phyloP scores from a whole-genome alignment of 2,888 invertebrate species.

The Cacoxenus indagator region DNA sequence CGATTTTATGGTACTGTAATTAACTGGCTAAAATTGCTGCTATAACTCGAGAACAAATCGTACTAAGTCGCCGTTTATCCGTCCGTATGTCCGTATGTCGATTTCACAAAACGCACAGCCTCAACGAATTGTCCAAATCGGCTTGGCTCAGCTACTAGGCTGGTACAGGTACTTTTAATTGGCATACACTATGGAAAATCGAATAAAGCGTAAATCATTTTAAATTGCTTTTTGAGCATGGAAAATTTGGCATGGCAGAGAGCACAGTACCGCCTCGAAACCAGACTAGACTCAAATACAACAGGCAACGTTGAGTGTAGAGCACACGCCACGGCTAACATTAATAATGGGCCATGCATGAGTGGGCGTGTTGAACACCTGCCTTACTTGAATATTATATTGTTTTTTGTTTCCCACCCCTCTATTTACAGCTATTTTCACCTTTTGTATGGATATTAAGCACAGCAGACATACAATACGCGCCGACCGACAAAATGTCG shows the following conservation, averaged over 20 bases:
- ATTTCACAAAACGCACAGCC: background rate
- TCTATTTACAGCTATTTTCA: background rate
- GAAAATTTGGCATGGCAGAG: background rate
- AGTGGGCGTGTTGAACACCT: background rate
- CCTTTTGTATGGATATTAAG: background rate
- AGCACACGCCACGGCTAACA: background rate
- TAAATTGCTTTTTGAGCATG: conserved; percentile 55
- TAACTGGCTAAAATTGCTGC: conserved; percentile 37
- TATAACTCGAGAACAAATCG: conserved; percentile 19
- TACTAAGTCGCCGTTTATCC: conserved; percentile 8
- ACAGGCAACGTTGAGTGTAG: background rate
- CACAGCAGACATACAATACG: background rate
- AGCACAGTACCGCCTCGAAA: background rate
- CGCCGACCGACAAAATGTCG: background rate
- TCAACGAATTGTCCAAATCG: background rate
- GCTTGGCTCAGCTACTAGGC: background rate
- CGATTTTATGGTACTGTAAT: conserved; percentile 54
- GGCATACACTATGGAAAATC: conserved; percentile 17
- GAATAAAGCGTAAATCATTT: conserved; percentile 52
- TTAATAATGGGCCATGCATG: background rate
- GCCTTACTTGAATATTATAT: background rate
- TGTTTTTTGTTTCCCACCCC: background rate
- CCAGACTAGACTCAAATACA: background rate
- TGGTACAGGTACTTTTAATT: conserved; percentile 12
- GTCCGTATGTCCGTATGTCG: conserved; percentile 30